Percentiles rank a stretch among this genome's conserved stretches.
phyloP scores from a whole-genome alignment of 2,797 vertebrate species.

The Thaleichthys pacificus region DNA sequence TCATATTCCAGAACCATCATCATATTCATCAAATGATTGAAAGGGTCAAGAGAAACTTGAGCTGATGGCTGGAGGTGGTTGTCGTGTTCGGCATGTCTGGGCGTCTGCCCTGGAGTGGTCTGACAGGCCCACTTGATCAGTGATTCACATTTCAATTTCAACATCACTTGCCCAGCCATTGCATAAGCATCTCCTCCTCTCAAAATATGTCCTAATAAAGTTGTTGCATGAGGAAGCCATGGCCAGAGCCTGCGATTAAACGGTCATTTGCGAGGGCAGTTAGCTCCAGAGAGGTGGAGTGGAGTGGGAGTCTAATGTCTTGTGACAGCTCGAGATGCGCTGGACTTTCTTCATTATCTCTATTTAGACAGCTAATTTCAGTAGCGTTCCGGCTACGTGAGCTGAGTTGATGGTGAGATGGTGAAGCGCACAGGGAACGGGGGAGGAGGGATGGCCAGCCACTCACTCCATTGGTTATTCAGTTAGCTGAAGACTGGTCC shows the following conservation, averaged over 20 bases:
- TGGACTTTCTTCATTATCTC: conserved; percentile 51
- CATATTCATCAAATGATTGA: background rate
- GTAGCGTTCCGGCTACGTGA: conserved; percentile 43
- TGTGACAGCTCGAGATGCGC: conserved; percentile 61
- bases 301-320: conserved; percentile 13
- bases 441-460: background rate
- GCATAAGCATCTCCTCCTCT: conserved; percentile 2
- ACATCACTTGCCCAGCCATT: background rate
- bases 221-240: conserved; percentile 21
- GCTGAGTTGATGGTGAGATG: conserved; percentile 53
- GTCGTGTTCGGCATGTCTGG: background rate
- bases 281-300: conserved; percentile 16
- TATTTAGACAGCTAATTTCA: conserved; percentile 52
- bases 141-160: conserved; percentile 12
- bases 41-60: background rate
- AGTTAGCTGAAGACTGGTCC: background rate
- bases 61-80: background rate
- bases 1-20: background rate
- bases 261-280: conserved; percentile 30
- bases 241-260: conserved; percentile 23
- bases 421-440: conserved; percentile 3
- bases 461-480: background rate
- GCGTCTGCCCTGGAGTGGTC: background rate
- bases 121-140: conserved; percentile 14
- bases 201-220: conserved; percentile 13